Evolutionary conservation across 1,140 invertebrate species (phyloP), one percentile per base, ranked within the genome.

Genomic region (Metopolophium dirhodum): DNA sequence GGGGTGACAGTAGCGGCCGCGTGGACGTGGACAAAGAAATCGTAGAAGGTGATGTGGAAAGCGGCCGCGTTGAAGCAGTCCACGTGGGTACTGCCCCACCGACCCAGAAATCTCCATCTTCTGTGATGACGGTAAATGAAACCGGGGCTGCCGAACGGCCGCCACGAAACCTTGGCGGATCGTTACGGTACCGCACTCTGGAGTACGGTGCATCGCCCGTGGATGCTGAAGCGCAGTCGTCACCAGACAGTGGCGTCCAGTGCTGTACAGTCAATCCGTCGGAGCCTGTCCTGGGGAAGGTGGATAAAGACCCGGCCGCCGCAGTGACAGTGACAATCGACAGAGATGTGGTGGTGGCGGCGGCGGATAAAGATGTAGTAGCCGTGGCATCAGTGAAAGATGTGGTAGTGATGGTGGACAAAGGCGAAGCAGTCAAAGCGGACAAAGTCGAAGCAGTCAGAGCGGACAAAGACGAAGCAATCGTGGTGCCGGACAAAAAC

Each of bases 201-300:
- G 89, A 90, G 20, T 90, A 90, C 89, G 89, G 89, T 14, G 89
- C 54, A 8, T 61, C 89, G 22, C n/a, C 87, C 1, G 87, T 2
- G 18, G 87, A 35, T 6, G 87, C 45, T 2, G 45, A 35, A 22
- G 35, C 49, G 20, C 20, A 51, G 2, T 89, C 49, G 35, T 37
- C 88, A 14, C n/a, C 51, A 35, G 51, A 89, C 54, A 30, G 26
- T 22, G 51, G 51, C 23, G 37, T 61, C 0, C 88, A 90, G 9
- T 41, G 89, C 11, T 90, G 89, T n/a, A 68, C 89, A 37, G 14
- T 68, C 14, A 68, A 68, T 26, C 37, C 54, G 7, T 45, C 37
- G 88, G 49, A 8, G 22, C 6, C 26, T 7, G 54, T 14, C 2
- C 23, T 37, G 37, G 11, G 26, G 1, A 7, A 7, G 2, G 1